phyloP scores from a whole-genome alignment of 2,797 vertebrate genomes.

The Fistularia commersonii region DNA sequence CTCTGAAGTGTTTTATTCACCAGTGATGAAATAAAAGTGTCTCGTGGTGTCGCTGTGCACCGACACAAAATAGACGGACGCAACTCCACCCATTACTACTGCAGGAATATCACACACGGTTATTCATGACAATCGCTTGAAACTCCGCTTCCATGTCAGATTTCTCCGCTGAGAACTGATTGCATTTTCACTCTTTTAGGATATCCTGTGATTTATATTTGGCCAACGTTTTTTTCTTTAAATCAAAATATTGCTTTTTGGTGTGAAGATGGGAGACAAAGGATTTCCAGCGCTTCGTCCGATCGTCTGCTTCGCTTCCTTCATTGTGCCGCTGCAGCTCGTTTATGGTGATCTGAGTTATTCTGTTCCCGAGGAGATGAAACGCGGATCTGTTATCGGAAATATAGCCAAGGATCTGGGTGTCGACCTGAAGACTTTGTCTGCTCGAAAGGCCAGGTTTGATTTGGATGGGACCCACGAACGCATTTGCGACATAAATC shows the following conservation, averaged over 20 bases:
- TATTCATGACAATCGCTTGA: no score
- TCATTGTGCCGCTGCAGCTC: background rate
- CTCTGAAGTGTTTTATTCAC: no score
- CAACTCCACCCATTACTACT: no score
- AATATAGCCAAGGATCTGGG: conserved; percentile 60
- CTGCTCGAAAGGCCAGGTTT: conserved; percentile 19
- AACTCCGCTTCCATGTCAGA: no score
- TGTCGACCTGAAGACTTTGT: conserved; percentile 19
- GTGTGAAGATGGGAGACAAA: conserved; percentile 2
- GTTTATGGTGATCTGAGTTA: conserved; percentile 33
- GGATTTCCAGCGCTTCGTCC: background rate
- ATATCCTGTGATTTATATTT: no score
- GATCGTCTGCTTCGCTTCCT: background rate
- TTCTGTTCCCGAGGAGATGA: conserved; percentile 39
- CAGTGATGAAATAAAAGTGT: no score
- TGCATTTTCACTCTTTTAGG: no score
- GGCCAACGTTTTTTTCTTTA: background rate
- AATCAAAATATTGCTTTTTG: background rate
- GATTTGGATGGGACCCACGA: conserved; percentile 5
- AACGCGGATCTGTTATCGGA: conserved; percentile 42
- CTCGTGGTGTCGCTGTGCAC: no score
- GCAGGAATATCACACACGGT: no score
- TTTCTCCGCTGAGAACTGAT: no score
- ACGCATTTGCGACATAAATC: conserved; percentile 22
- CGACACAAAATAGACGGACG: no score